These are phyloP conservation scores for Molossus alvarezi DNA, from an alignment of 2,797 vertebrate genomes.

Conservation along the genomic window DNA sequence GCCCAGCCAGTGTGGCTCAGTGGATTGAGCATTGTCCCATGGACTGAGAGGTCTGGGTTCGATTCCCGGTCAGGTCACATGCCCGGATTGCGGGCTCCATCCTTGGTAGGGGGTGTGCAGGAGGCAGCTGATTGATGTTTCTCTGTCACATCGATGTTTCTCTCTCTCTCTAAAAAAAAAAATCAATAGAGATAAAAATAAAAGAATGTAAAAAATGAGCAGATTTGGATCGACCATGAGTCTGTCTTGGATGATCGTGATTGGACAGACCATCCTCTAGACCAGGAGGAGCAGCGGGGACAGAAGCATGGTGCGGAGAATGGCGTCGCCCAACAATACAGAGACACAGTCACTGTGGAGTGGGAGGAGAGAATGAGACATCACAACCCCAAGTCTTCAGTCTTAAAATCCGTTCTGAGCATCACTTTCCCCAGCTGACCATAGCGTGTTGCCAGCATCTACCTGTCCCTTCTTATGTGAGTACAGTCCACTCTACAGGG, in stretches of 20 bases:
- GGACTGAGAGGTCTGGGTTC: too few relatives aligned
- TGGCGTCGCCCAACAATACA: not conserved
- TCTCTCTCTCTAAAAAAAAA: too few relatives aligned
- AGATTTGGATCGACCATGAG: not conserved
- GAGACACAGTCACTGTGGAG: not conserved
- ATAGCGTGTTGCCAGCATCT: not conserved
- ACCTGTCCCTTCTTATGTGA: not conserved
- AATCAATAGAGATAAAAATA: too few relatives aligned
- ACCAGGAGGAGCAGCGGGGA: not conserved
- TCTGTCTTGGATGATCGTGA: not conserved
- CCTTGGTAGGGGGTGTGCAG: too few relatives aligned
- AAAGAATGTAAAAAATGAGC: not conserved
- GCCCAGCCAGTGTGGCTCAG: too few relatives aligned
- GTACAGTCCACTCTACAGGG: not conserved
- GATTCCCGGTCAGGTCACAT: too few relatives aligned
- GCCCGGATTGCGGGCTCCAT: too few relatives aligned
- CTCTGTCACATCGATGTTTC: too few relatives aligned
- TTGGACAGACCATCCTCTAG: not conserved
- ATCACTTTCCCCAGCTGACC: not conserved
- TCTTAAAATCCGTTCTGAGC: constrained; percentile 33
- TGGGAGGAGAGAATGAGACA: not conserved
- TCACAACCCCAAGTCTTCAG: not conserved
- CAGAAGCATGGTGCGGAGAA: not conserved
- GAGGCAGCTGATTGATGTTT: too few relatives aligned
- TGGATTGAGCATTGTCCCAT: too few relatives aligned